phyloP scores from a whole-genome alignment of 35 echinoderm and acorn worm species.

The Patiria miniata region DNA sequence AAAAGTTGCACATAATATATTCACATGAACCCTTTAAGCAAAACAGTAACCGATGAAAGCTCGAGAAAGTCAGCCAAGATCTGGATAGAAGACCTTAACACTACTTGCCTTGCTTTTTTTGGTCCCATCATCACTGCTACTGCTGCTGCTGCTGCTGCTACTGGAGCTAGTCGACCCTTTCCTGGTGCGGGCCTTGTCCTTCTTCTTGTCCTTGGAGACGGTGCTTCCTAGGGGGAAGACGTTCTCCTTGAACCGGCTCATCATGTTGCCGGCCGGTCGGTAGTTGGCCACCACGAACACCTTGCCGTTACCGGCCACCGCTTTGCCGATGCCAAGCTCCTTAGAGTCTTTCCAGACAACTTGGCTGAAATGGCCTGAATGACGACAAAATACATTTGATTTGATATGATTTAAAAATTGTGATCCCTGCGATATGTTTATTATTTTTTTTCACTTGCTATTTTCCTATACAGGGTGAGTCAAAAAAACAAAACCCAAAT shows the following conservation, averaged over 20 bases:
- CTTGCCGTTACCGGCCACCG: slow-evolving; percentile 75
- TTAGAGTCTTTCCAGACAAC: slow-evolving; percentile 91
- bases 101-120: slow-evolving; percentile 30
- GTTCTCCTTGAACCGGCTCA: slow-evolving; percentile 81
- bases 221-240: slow-evolving; percentile 29
- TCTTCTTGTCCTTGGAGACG: not conserved
- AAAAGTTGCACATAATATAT: no score
- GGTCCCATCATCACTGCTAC: slow-evolving; percentile 55
- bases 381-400: not conserved
- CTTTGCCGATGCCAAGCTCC: slow-evolving; percentile 91
- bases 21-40: no score
- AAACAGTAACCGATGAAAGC: not conserved
- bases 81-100: no score
- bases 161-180: slow-evolving; percentile 46
- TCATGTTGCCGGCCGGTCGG: slow-evolving; percentile 86
- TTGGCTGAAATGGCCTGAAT: slow-evolving; percentile 93
- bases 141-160: slow-evolving; percentile 52
- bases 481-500: no score
- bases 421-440: not conserved
- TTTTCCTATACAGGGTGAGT: no score
- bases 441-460: not conserved
- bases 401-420: not conserved
- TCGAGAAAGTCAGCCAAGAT: no score
- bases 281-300: slow-evolving; percentile 89
- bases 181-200: not conserved